Percentiles rank a stretch among this genome's conserved stretches.
These are phyloP conservation scores for Microctonus brassicae DNA, from an alignment of 2,888 invertebrate species.

Conservation along the genomic window DNA sequence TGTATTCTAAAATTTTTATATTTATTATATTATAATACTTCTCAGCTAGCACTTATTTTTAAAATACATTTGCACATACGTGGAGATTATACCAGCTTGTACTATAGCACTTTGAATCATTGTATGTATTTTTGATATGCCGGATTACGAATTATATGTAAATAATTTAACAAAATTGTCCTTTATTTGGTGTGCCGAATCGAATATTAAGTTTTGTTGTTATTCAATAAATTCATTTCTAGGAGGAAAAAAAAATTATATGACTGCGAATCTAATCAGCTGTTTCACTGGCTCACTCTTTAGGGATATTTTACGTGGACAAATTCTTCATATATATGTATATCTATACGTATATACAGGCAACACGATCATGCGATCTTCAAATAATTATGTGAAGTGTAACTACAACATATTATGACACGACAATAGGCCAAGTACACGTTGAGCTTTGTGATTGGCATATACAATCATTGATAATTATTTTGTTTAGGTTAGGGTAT, in stretches of 20 bases:
- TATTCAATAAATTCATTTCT: constrained; percentile 6
- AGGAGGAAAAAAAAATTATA: background rate
- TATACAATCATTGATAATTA: constrained; percentile 5
- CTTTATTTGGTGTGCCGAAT: background rate
- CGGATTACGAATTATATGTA: background rate
- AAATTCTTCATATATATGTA: background rate
- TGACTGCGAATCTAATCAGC: constrained; percentile 23
- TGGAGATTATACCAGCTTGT: constrained; percentile 53
- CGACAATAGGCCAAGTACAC: constrained; percentile 21
- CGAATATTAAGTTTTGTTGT: constrained; percentile 16
- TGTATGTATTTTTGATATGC: constrained; percentile 14
- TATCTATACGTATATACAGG: background rate
- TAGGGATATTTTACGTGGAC: constrained; percentile 16
- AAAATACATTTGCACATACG: constrained; percentile 52
- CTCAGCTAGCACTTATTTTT: constrained; percentile 37
- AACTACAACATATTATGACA: background rate
- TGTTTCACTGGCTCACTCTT: constrained; percentile 22
- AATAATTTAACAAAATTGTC: background rate
- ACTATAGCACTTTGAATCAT: constrained; percentile 30
- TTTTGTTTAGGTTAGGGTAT: background rate
- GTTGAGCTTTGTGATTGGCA: constrained; percentile 35
- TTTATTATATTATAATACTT: constrained; percentile 12
- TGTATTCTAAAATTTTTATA: constrained; percentile 1
- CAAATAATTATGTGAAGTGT: no score
- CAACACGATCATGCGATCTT: background rate